These are phyloP conservation scores for Leptopilina clavipes DNA, from an alignment of 1,140 invertebrate species.

Conservation along the genomic window DNA sequence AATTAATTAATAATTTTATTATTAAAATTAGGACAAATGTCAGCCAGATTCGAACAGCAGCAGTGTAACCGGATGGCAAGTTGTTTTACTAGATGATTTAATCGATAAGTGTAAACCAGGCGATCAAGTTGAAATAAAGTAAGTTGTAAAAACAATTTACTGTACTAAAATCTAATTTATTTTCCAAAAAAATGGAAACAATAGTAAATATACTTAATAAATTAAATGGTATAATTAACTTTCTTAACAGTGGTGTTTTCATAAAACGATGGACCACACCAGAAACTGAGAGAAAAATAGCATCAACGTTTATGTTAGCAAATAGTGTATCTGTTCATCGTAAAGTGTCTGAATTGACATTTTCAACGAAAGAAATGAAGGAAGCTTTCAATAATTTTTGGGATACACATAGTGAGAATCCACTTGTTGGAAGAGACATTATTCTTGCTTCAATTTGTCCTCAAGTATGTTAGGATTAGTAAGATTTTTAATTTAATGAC, in stretches of 20 bases:
- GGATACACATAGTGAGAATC: constrained; percentile 78
- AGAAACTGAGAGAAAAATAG: constrained; percentile 78
- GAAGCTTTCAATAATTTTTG: constrained; percentile 86
- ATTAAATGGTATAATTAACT: constrained; percentile 4
- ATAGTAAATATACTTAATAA: background rate
- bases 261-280: constrained; percentile 83
- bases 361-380: constrained; percentile 77
- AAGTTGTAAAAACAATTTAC: constrained; percentile 58
- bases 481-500: constrained; percentile 12
- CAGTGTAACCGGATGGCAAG: constrained; percentile 58
- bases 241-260: constrained; percentile 82
- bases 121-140: constrained; percentile 91
- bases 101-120: constrained; percentile 92
- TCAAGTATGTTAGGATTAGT: constrained; percentile 75
- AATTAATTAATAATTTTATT: constrained; percentile 35
- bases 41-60: constrained; percentile 51
- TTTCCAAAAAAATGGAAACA: background rate
- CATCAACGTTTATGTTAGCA: constrained; percentile 65
- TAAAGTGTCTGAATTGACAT: constrained; percentile 64
- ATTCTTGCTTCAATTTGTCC: constrained; percentile 91
- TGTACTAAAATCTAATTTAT: too few relatives aligned
- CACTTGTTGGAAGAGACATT: constrained; percentile 84
- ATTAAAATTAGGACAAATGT: constrained; percentile 59
- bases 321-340: constrained; percentile 66
- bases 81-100: constrained; percentile 89